Evolutionary conservation across 1,140 invertebrate species (phyloP).

Genomic region (Stenopsyche tienmushanensis): DNA sequence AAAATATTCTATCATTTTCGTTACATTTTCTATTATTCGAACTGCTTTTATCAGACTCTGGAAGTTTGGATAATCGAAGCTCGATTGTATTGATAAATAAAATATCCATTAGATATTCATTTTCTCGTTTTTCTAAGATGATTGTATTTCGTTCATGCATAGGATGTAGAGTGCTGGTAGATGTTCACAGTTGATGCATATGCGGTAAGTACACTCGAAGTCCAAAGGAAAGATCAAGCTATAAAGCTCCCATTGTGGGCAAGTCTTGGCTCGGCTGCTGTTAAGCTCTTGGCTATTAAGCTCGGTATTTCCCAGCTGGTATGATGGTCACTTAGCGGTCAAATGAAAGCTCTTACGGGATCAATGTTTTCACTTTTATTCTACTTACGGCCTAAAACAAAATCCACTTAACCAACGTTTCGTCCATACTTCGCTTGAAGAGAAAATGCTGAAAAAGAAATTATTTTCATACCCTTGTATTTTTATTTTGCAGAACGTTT

Average conservation of each 20-base stretch:
- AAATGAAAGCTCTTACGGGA: conserved; percentile 4
- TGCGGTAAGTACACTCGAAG: neutral
- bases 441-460: too few species aligned
- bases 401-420: too few species aligned
- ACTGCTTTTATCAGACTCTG: too few species aligned
- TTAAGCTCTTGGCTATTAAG: conserved; percentile 17
- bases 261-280: neutral
- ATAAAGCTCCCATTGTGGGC: conserved; percentile 9
- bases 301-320: neutral
- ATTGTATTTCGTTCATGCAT: neutral
- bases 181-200: neutral
- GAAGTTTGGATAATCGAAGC: too few species aligned
- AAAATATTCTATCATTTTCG: too few species aligned
- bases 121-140: neutral
- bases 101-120: neutral
- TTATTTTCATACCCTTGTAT: too few species aligned
- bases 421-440: too few species aligned
- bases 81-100: too few species aligned
- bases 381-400: too few species aligned
- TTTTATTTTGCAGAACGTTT: too few species aligned
- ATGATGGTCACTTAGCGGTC: conserved; percentile 21
- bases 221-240: neutral
- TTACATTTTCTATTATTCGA: too few species aligned
- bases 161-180: neutral
- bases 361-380: neutral